Base-by-base conservation (phyloP, 1,140 invertebrate genomes). In the Lerema accius region DNA sequence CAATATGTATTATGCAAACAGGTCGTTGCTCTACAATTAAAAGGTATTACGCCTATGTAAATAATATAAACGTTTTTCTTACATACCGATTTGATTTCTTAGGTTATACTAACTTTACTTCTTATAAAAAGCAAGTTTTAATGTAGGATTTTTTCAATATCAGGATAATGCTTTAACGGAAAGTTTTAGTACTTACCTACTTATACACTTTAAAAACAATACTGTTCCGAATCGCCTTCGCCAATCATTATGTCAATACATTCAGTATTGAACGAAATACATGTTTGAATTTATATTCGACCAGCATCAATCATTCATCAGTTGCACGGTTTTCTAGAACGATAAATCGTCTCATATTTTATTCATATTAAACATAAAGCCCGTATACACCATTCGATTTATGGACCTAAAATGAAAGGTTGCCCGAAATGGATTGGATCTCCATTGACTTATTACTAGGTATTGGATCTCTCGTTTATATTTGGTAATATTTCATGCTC, bases 271-370 rank as follows among this genome's bases (percentile, higher is more conserved):
- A 32, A 32, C 28, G 19, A 32, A 32, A 32, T 32, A 32, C 28
- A 32, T 32, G 7, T 32, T 32, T 53, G 50, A 40, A 53, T 40
- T 42, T 53, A 17, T 17, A 26, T 39, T 53, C 19, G 37, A 51
- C 49, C 5, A 9, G 35, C 10, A 53, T 19, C 50, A 42, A 32
- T 49, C 19, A 49, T 49, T 11, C 28, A 32, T 4, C 23, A 13
- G 40, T 53, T 53, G 7, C 35, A 39, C 9, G 26, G 35, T 13
- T 40, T 53, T 53, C 26, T 11, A 49, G 14, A 32, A 42, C 37
- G 35, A 53, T 53, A 42, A 53, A 53, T 53, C 16, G 11, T 14
- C 32, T 53, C n/a, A 40, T 53, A 23, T 53, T 49, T 49, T 49
- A 49, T 49, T 49, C 11, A 49, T 32, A 23, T 45, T 9, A 6